Conservation (phyloP, 2,797 vertebrate species). For the Otus scops region DNA sequence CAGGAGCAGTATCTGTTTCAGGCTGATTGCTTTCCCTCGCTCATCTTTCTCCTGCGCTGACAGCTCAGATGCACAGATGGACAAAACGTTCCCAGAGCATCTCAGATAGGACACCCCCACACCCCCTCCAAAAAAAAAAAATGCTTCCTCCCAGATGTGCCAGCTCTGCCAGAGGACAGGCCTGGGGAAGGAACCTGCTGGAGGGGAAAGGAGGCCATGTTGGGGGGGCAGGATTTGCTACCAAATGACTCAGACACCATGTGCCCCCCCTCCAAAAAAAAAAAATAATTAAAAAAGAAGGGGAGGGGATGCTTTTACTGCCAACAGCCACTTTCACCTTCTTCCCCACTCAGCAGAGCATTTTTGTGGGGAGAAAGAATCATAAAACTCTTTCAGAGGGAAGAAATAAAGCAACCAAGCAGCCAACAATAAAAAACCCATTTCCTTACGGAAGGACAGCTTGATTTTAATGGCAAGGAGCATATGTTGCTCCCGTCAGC, state of each 20-base stretch:
- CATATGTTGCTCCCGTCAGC: neutral
- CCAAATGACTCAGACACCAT: neutral
- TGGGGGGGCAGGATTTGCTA: neutral
- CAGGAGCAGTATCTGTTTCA: slow-evolving; percentile 8
- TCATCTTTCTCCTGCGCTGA: neutral
- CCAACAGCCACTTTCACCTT: slow-evolving; percentile 17
- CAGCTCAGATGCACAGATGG: neutral
- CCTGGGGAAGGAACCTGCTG: neutral
- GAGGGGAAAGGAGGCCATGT: neutral
- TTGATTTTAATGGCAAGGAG: neutral
- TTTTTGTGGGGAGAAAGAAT: slow-evolving; percentile 25
- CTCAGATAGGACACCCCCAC: neutral
- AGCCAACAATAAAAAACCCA: neutral
- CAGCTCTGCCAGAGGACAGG: neutral
- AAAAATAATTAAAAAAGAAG: neutral
- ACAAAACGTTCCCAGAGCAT: slow-evolving; percentile 4
- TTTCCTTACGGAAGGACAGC: slow-evolving; percentile 3
- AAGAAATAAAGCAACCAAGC: slow-evolving; percentile 37
- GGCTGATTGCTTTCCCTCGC: neutral
- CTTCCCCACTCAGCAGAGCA: neutral
- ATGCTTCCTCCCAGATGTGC: neutral
- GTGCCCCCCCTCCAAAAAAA: neutral
- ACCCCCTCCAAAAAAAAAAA: neutral
- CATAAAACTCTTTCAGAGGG: neutral
- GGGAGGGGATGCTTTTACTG: neutral